Conservation (phyloP, 2,888 invertebrate species). For the Coecobrya sp. region DNA sequence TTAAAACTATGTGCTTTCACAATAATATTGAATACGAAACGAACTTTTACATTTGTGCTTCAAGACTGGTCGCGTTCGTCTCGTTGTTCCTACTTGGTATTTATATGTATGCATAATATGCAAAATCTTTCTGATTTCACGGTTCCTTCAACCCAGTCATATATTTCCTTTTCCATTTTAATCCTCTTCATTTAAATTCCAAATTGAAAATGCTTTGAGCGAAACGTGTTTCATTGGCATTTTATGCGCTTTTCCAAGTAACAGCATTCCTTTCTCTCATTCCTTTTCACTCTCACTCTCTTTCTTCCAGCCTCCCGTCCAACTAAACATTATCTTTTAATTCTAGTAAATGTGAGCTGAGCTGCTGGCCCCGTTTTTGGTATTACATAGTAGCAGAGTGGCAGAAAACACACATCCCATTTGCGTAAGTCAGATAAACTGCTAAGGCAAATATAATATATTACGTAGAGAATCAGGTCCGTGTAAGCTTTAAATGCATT, state of each 20-base stretch:
- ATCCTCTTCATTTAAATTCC: conserved; percentile 83
- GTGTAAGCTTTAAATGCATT: conserved; percentile 32
- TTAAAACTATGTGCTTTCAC: conserved; percentile 44
- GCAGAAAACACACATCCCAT: conserved; percentile 27
- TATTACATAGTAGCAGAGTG: neutral
- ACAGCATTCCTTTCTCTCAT: conserved; percentile 45
- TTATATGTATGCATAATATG: conserved; percentile 71
- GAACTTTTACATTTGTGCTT: conserved; percentile 24
- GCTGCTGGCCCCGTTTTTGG: conserved; percentile 6
- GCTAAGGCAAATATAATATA: neutral
- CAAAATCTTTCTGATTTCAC: conserved; percentile 81
- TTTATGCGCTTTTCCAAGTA: conserved; percentile 55
- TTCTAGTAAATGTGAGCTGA: conserved; percentile 40
- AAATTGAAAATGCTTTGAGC: conserved; percentile 81
- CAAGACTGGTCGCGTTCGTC: neutral
- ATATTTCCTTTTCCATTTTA: conserved; percentile 77
- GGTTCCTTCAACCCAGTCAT: conserved; percentile 73
- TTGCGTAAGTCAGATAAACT: conserved; percentile 63
- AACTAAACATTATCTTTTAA: conserved; percentile 70
- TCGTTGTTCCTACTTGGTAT: conserved; percentile 21
- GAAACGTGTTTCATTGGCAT: conserved; percentile 76
- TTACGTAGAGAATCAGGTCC: neutral
- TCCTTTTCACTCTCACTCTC: conserved; percentile 18
- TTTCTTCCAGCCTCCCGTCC: conserved; percentile 29
- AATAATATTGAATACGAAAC: neutral